These are phyloP conservation scores for Corynorhinus townsendii DNA, from an alignment of 2,113 vertebrate species.

Conservation along the genomic window DNA sequence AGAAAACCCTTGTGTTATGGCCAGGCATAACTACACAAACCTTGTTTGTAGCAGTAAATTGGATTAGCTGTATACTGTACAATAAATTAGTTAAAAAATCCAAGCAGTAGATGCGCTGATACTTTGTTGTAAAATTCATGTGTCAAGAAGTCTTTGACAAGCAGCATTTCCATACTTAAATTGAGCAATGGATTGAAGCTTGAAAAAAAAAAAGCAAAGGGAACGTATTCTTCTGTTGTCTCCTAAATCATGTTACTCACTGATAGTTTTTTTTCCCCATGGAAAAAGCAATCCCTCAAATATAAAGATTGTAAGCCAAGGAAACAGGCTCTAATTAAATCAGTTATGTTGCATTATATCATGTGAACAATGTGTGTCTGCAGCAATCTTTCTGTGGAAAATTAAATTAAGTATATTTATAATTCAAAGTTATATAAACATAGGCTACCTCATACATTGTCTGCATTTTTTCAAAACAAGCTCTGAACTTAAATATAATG, in stretches of 20 bases:
- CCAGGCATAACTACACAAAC: conserved; percentile 64
- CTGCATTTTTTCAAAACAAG: neutral
- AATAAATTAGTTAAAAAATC: conserved; percentile 75
- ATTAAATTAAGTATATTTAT: conserved; percentile 74
- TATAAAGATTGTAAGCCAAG: conserved; percentile 59
- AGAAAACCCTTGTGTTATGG: conserved; percentile 60
- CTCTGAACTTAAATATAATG: conserved; percentile 27
- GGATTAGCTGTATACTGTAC: conserved; percentile 75
- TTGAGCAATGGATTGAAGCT: conserved; percentile 74
- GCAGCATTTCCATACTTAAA: conserved; percentile 78
- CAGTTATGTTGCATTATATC: conserved; percentile 76
- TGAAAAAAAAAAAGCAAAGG: conserved; percentile 50
- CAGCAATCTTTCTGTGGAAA: conserved; percentile 71
- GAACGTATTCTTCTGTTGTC: conserved; percentile 55
- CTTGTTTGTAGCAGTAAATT: conserved; percentile 71
- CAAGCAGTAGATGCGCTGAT: conserved; percentile 60
- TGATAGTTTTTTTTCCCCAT: conserved; percentile 72
- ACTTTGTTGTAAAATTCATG: conserved; percentile 68
- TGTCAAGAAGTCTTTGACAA: conserved; percentile 76
- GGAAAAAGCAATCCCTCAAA: conserved; percentile 76
- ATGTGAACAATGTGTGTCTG: conserved; percentile 68
- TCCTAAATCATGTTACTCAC: conserved; percentile 76
- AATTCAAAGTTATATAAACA: conserved; percentile 58
- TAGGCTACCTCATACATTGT: conserved; percentile 58
- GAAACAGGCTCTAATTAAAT: conserved; percentile 79